Base-by-base conservation (phyloP, 2,888 invertebrate species). In the Machimus rusticus region DNA sequence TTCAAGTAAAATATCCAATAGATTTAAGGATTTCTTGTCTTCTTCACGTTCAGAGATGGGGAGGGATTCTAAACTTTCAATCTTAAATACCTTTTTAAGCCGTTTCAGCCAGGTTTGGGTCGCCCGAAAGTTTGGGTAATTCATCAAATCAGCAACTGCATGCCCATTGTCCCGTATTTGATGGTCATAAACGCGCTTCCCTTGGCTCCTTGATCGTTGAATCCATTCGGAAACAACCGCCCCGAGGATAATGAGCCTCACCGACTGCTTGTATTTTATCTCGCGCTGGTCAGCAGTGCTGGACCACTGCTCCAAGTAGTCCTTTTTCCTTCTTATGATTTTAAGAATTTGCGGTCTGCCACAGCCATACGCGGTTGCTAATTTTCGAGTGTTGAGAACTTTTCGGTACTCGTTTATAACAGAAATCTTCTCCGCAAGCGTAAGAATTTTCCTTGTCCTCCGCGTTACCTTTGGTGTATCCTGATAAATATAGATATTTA, bases 51-150 rank as follows among this genome's bases (percentile, higher is more conserved):
- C 31, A 1, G 12, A 19, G 28, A 5, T 16, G 1, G 19, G n/a
- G n/a, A 19, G 6, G 0, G n/a, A 19, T n/a, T 51, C 51, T 19
- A 51, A 51, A 51, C 1, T 6, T 1, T 51, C 51, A 34, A 78
- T 16, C 2, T 86, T 51, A 55, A 79, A 87, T 34, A 57, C 86
- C 9, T 16, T 16, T 74, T 74, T 57, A n/a, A 87, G 74, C 23
- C 86, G 85, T 81, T 86, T 76, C 14, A 88, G 46, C 88, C 88
- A 88, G 3, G 82, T 77, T 37, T 28, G 28, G 6, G 66, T 19
- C 1, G 81, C 57, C 16, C 77, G 82, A 3, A 31, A 85, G 4
- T 34, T 43, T 14, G 23, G 23, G n/a, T 37, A 34, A 14, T 87
- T 51, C 12, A 87, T 74, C 6, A 77, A 12, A 6, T 19, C 39